Percentiles rank a stretch among this genome's conserved stretches.
phyloP scores from a whole-genome alignment of 1,140 invertebrate genomes.

The Sinonovacula constricta region DNA sequence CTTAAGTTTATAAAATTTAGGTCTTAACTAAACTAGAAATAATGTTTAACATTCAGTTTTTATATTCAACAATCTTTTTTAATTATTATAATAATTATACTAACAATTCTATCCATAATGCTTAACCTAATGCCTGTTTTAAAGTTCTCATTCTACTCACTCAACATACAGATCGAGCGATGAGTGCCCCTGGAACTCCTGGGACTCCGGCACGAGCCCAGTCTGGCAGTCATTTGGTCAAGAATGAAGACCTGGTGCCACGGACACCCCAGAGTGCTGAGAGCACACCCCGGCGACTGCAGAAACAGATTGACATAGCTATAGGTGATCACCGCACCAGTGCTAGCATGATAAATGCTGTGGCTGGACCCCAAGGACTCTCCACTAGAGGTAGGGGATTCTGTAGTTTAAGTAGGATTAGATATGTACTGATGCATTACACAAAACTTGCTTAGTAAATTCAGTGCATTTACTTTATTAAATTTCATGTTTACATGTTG shows the following conservation, averaged over 20 bases:
- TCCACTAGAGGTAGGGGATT: slow-evolving; percentile 68
- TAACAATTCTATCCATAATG: no score
- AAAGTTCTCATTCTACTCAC: not conserved
- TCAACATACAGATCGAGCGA: not conserved
- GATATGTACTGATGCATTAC: no score
- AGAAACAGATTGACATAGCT: slow-evolving; percentile 75
- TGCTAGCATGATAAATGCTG: slow-evolving; percentile 74
- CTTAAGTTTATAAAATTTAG: no score
- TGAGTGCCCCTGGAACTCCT: not conserved
- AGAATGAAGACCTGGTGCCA: slow-evolving; percentile 57
- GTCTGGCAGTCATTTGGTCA: slow-evolving; percentile 8
- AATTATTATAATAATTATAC: no score
- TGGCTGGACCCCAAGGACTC: slow-evolving; percentile 70
- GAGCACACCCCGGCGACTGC: slow-evolving; percentile 66
- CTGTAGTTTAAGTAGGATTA: no score
- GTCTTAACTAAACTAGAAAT: no score
- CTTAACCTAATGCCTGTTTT: not conserved
- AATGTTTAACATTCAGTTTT: no score
- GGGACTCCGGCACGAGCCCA: no score
- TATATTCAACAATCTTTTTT: no score
- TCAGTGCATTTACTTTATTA: no score
- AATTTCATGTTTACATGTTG: no score
- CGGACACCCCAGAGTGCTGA: slow-evolving; percentile 66
- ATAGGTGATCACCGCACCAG: slow-evolving; percentile 73
- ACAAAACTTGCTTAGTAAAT: no score